phyloP scores from a whole-genome alignment of 1,140 invertebrate species.

The Chlorops oryzae region DNA sequence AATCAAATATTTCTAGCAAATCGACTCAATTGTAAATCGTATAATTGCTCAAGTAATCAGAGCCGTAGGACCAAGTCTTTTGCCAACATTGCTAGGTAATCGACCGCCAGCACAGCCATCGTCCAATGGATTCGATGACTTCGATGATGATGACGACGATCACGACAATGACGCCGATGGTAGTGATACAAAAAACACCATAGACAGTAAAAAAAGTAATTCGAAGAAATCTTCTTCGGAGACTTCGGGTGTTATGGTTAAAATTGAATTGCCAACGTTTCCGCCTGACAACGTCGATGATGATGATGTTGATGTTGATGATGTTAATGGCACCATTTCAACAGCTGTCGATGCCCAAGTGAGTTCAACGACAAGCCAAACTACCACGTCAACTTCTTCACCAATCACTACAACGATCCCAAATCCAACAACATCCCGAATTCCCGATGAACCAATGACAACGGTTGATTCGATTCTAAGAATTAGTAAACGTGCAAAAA shows the following conservation, averaged over 20 bases:
- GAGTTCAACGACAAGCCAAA: slow-evolving; percentile 23
- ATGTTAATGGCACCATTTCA: no score
- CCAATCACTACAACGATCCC: slow-evolving; percentile 14
- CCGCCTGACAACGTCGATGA: slow-evolving; percentile 33
- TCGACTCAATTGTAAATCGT: slow-evolving; percentile 69
- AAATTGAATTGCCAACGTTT: slow-evolving; percentile 50
- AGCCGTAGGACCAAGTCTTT: slow-evolving; percentile 59
- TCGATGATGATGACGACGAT: slow-evolving; percentile 40
- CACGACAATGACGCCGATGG: slow-evolving; percentile 19
- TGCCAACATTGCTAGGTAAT: slow-evolving; percentile 46
- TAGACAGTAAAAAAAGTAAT: slow-evolving; percentile 15
- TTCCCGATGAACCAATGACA: no score
- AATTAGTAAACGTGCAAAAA: no score
- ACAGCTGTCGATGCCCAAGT: slow-evolving; percentile 23
- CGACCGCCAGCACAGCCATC: slow-evolving; percentile 27
- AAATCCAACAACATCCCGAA: slow-evolving; percentile 14
- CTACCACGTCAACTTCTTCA: slow-evolving; percentile 3
- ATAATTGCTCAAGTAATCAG: slow-evolving; percentile 63
- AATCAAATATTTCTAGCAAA: slow-evolving; percentile 54
- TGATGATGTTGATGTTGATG: no score
- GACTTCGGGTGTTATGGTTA: slow-evolving; percentile 33
- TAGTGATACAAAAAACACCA: slow-evolving; percentile 25
- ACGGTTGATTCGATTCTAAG: no score
- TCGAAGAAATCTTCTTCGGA: no score
- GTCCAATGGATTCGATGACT: slow-evolving; percentile 18